Conservation (phyloP, 1,140 invertebrate genomes). For the Nylanderia fulva region DNA sequence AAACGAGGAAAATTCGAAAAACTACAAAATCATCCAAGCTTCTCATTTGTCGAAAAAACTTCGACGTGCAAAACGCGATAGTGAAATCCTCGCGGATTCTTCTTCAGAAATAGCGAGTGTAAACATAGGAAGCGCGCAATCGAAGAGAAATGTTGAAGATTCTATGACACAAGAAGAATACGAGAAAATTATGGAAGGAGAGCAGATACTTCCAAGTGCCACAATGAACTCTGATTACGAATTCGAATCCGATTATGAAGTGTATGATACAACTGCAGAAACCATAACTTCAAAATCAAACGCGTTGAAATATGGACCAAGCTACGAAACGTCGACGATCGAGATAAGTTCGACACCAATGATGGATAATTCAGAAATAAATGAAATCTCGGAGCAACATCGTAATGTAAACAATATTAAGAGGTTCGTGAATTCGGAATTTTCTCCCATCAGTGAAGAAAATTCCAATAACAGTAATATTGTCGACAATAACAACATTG, state of each 20-base stretch:
- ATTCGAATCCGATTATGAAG: not conserved
- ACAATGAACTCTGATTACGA: not conserved
- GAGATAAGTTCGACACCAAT: not conserved
- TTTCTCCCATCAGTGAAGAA: not conserved
- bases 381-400: not conserved
- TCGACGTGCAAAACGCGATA: slow-evolving; percentile 9
- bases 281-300: not conserved
- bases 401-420: not conserved
- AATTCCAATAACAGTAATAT: not conserved
- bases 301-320: not conserved
- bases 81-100: not conserved
- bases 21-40: slow-evolving; percentile 69
- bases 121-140: not conserved
- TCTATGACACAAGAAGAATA: not conserved
- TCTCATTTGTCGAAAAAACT: not conserved
- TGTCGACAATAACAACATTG: not conserved
- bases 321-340: not conserved
- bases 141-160: too few relatives aligned
- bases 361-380: not conserved
- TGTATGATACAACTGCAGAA: not conserved
- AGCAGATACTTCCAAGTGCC: slow-evolving; percentile 9
- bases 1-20: slow-evolving; percentile 75
- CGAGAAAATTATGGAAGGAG: slow-evolving; percentile 11
- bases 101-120: not conserved
- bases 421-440: not conserved